phyloP scores from a whole-genome alignment of 2,888 invertebrate genomes.

The Catocala nupta region DNA sequence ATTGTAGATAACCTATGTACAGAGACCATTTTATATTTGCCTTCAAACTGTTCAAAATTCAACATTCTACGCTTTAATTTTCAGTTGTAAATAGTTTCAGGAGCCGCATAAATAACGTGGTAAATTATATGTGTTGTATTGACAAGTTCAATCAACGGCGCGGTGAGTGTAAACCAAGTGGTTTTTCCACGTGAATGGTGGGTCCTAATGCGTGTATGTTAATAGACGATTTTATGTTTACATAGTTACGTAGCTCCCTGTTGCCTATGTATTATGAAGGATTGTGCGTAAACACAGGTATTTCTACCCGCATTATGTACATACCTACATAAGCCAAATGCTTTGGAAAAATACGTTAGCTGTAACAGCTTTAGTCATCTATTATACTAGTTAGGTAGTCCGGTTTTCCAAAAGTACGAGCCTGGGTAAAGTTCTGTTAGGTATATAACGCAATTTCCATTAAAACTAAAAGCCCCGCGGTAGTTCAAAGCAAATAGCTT shows the following conservation, averaged over 20 bases:
- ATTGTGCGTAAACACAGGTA: not conserved
- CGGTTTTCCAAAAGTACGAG: not conserved
- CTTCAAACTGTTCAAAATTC: slow-evolving; percentile 18
- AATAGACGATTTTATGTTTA: slow-evolving; percentile 37
- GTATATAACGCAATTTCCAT: slow-evolving; percentile 7
- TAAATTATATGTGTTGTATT: slow-evolving; percentile 52
- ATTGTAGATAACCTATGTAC: slow-evolving; percentile 67
- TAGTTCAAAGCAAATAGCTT: slow-evolving; percentile 36
- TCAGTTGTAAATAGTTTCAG: slow-evolving; percentile 17
- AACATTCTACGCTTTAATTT: slow-evolving; percentile 12
- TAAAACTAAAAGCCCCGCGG: slow-evolving; percentile 32
- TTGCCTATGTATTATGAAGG: slow-evolving; percentile 4
- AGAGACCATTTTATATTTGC: slow-evolving; percentile 43
- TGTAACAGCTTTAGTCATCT: not conserved
- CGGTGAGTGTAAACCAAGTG: slow-evolving; percentile 56
- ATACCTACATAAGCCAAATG: slow-evolving; percentile 3
- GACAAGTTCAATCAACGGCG: slow-evolving; percentile 68
- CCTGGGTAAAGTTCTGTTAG: not conserved
- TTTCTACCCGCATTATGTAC: slow-evolving; percentile 15
- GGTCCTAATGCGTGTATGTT: slow-evolving; percentile 45
- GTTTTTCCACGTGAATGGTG: slow-evolving; percentile 54
- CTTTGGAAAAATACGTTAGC: not conserved
- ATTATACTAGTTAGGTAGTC: not conserved
- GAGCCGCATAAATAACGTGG: slow-evolving; percentile 46
- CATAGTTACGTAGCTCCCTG: slow-evolving; percentile 15